Conservation (phyloP, 2,797 vertebrate species). For the Poecilia gillii region DNA sequence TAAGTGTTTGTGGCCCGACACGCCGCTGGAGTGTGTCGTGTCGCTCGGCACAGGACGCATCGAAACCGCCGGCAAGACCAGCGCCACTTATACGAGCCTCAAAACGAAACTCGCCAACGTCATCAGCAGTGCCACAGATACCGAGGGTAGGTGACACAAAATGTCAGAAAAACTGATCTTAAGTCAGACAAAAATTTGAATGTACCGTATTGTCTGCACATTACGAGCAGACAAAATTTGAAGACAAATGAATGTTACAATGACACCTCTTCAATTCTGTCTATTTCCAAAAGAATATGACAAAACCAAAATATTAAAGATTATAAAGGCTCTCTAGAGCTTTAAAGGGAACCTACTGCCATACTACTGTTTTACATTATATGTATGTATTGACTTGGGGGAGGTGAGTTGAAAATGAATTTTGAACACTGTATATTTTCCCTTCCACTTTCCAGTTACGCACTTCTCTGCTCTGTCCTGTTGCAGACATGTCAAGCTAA, state of each 20-base stretch:
- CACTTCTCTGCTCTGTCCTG: neutral
- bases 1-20: slow-evolving; percentile 92
- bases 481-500: neutral
- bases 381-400: neutral
- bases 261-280: neutral
- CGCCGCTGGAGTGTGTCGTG: slow-evolving; percentile 91
- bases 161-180: neutral
- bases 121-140: slow-evolving; percentile 97
- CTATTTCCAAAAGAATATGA: neutral
- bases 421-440: neutral
- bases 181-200: neutral
- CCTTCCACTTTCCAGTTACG: neutral
- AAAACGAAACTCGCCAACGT: slow-evolving; percentile 93
- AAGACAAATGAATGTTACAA: neutral
- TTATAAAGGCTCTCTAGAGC: neutral
- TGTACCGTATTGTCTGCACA: neutral
- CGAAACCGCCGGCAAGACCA: slow-evolving; percentile 81
- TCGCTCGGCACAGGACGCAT: slow-evolving; percentile 93
- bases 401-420: neutral
- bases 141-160: slow-evolving; percentile 87
- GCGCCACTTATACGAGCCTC: slow-evolving; percentile 88
- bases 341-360: neutral
- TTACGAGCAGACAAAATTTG: neutral
- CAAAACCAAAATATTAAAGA: neutral
- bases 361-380: neutral